Evolutionary conservation across 2,888 invertebrate genomes (phyloP).

Genomic region (Azorinus chamasolen): DNA sequence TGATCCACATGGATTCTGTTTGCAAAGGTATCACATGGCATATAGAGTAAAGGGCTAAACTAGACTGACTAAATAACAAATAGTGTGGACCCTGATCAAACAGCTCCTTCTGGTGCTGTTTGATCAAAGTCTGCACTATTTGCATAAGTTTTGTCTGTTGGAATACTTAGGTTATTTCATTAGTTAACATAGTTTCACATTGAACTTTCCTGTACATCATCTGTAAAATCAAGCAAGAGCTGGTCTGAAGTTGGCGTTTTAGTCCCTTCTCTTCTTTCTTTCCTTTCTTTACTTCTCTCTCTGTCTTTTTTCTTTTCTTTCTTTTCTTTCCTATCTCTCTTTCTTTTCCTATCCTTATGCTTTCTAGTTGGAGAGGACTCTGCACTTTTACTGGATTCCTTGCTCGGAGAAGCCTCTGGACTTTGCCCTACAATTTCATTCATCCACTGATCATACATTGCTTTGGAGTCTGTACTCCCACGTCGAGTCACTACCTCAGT

Average conservation of each 20-base stretch:
- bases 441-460: constrained; percentile 62
- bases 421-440: constrained; percentile 57
- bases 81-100: too few species aligned
- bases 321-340: constrained; percentile 45
- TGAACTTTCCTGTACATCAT: too few species aligned
- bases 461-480: constrained; percentile 57
- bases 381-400: constrained; percentile 42
- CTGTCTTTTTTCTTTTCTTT: constrained; percentile 39
- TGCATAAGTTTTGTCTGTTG: too few species aligned
- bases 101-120: too few species aligned
- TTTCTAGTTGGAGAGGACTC: constrained; percentile 9
- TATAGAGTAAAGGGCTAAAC: too few species aligned
- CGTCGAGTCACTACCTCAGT: constrained; percentile 13
- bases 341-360: constrained; percentile 43
- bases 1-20: too few species aligned
- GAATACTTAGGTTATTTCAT: too few species aligned
- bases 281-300: constrained; percentile 42
- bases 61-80: too few species aligned
- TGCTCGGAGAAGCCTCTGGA: constrained; percentile 23
- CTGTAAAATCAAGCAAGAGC: constrained; percentile 24
- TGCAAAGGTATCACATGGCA: too few species aligned
- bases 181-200: too few species aligned
- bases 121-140: too few species aligned
- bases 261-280: constrained; percentile 23
- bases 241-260: constrained; percentile 57